Conservation (phyloP, 2,797 vertebrate species). For the Pelodytes ibericus region DNA sequence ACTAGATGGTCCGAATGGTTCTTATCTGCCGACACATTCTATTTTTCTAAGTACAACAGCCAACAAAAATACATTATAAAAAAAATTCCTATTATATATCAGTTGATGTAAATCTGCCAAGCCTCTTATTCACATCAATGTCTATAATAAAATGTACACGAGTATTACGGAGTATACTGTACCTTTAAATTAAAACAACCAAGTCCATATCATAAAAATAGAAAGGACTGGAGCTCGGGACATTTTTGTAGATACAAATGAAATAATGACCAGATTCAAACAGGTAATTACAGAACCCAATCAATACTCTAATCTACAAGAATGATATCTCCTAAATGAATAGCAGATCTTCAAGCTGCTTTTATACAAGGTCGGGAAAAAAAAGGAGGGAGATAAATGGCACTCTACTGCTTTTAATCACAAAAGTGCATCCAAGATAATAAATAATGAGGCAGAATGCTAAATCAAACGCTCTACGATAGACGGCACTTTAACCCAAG, state of each 20-base stretch:
- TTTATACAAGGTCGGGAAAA: constrained; percentile 25
- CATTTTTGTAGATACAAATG: constrained; percentile 31
- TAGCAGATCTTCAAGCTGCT: constrained; percentile 19
- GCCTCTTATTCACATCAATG: no score
- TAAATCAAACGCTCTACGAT: neutral
- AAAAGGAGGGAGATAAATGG: constrained; percentile 30
- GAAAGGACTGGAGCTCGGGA: neutral
- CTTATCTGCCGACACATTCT: no score
- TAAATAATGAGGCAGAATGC: constrained; percentile 26
- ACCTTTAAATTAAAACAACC: no score
- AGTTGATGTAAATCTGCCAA: no score
- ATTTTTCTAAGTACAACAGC: no score
- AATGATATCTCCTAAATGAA: constrained; percentile 44
- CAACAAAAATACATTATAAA: no score
- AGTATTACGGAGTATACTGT: no score
- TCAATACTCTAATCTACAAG: constrained; percentile 51
- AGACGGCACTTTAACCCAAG: neutral
- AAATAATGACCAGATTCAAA: constrained; percentile 42
- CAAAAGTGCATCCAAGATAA: constrained; percentile 21
- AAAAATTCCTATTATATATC: no score
- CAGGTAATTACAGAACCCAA: constrained; percentile 47
- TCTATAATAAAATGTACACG: no score
- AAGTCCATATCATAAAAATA: no score
- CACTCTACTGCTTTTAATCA: constrained; percentile 11
- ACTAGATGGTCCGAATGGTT: no score